A percentile compares a stretch with the other conserved stretches of the same genome.
phyloP scores from a whole-genome alignment of 2,113 vertebrate genomes.

The Monarcha castaneiventris region DNA sequence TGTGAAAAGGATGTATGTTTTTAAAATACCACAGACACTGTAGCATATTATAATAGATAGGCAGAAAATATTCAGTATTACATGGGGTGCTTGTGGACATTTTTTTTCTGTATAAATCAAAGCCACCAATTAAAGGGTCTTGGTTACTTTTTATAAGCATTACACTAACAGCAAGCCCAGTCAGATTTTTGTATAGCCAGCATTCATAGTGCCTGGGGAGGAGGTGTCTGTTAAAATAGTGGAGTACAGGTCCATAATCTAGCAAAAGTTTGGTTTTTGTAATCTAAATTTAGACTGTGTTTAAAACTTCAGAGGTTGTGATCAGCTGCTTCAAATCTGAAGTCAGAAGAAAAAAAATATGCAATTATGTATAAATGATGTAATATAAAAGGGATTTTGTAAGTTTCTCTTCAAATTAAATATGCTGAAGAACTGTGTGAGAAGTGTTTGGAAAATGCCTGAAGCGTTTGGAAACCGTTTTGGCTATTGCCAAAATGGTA shows the following conservation, averaged over 20 bases:
- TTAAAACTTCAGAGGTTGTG: neutral
- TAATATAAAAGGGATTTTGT: neutral
- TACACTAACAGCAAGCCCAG: neutral
- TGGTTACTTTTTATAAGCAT: neutral
- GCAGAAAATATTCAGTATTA: neutral
- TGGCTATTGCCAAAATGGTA: neutral
- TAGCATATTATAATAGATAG: neutral
- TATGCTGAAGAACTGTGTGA: neutral
- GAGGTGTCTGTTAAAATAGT: neutral
- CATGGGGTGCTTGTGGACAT: neutral
- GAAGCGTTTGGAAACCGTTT: neutral
- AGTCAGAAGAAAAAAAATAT: neutral
- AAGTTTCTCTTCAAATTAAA: neutral
- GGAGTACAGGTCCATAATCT: neutral
- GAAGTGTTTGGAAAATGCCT: neutral
- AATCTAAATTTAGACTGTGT: neutral
- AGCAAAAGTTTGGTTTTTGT: neutral
- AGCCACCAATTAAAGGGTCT: neutral
- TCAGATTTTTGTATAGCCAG: neutral
- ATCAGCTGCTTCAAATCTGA: neutral
- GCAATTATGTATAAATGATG: neutral
- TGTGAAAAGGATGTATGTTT: neutral
- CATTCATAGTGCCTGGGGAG: neutral
- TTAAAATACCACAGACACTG: neutral
- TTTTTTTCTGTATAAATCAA: neutral